Conservation (phyloP, 2,797 vertebrate species). For the Spondyliosoma cantharus region DNA sequence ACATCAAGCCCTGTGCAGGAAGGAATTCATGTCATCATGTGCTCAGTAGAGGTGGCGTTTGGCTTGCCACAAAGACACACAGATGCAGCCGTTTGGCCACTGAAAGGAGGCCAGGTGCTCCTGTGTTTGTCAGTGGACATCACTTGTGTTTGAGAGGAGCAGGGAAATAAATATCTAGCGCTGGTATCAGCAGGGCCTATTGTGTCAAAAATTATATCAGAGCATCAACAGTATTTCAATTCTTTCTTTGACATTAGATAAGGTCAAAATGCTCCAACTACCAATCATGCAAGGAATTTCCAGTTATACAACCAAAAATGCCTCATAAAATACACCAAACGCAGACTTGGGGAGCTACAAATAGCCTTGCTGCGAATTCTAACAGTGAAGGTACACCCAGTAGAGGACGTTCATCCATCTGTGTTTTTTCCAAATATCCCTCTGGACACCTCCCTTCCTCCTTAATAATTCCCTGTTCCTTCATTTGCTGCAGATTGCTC, state of each 20-base stretch:
- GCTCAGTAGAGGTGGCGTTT: constrained; percentile 65
- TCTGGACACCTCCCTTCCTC: constrained; percentile 26
- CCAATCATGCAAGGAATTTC: constrained; percentile 35
- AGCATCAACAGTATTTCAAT: constrained; percentile 3
- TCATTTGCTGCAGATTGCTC: constrained; percentile 57
- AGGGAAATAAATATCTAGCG: neutral
- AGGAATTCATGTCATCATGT: constrained; percentile 84
- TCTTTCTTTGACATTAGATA: constrained; percentile 31
- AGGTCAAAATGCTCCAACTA: constrained; percentile 25
- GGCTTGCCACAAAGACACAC: constrained; percentile 69
- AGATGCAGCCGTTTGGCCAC: constrained; percentile 66
- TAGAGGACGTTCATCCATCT: constrained; percentile 28
- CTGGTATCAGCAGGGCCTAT: neutral
- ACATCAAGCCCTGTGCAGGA: constrained; percentile 80
- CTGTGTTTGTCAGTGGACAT: constrained; percentile 41
- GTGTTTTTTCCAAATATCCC: constrained; percentile 31
- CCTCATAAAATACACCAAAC: constrained; percentile 48
- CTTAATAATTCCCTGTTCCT: constrained; percentile 48
- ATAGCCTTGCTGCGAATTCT: constrained; percentile 44
- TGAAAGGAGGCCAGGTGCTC: constrained; percentile 65
- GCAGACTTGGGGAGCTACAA: constrained; percentile 43
- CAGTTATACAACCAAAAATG: constrained; percentile 53
- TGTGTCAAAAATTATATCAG: neutral
- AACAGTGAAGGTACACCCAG: constrained; percentile 25
- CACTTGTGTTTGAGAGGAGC: neutral